Percentiles rank a stretch among this genome's conserved stretches.
These are phyloP conservation scores for Platerodrilus igneus DNA, from an alignment of 2,888 invertebrate genomes.

Conservation along the genomic window DNA sequence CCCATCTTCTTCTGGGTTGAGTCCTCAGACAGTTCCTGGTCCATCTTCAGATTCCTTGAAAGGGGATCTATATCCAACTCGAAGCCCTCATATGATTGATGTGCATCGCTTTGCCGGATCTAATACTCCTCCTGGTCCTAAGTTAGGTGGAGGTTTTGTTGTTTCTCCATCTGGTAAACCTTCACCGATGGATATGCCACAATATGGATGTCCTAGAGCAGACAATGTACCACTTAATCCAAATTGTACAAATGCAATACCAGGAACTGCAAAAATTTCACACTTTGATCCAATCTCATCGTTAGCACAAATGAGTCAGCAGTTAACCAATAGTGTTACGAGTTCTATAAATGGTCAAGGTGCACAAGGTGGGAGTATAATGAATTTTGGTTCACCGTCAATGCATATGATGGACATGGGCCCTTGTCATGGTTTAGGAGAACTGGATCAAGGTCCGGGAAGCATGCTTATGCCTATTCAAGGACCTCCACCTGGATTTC, in stretches of 20 bases:
- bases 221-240: constrained; percentile 66
- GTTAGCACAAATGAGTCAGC: constrained; percentile 91
- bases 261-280: constrained; percentile 57
- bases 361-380: constrained; percentile 50
- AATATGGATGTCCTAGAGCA: constrained; percentile 49
- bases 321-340: constrained; percentile 72
- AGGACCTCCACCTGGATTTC: constrained; percentile 46
- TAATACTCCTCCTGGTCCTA: constrained; percentile 45
- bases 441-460: constrained; percentile 41
- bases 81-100: constrained; percentile 47
- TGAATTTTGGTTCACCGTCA: constrained; percentile 54
- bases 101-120: constrained; percentile 53
- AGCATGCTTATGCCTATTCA: constrained; percentile 46
- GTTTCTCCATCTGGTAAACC: constrained; percentile 47
- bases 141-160: constrained; percentile 47
- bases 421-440: constrained; percentile 44
- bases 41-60: constrained; percentile 44
- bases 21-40: constrained; percentile 45
- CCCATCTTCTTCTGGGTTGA: constrained; percentile 41
- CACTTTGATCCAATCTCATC: constrained; percentile 93
- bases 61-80: constrained; percentile 45
- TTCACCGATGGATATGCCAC: constrained; percentile 43
- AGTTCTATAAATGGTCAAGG: constrained; percentile 57
- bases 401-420: constrained; percentile 49
- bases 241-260: constrained; percentile 55